Base-by-base conservation (phyloP, 2,888 invertebrate genomes). In the Cheilosia vernalis region DNA sequence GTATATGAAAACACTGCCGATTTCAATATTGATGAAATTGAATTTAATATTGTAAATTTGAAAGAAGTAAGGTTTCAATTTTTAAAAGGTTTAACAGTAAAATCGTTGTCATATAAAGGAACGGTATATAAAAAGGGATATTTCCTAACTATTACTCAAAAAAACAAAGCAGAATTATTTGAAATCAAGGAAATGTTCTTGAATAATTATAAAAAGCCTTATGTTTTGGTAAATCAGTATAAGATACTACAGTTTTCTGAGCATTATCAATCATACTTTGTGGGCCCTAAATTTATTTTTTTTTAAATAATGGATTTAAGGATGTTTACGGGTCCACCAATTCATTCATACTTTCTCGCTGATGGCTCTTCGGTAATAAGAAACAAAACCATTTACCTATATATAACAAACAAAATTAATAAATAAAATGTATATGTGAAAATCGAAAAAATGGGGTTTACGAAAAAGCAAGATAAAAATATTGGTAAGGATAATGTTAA, bases 21-120 rank as follows among this genome's bases (percentile, higher is more conserved):
- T 51, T 51, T 51, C 21, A 51, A 51, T 47, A 47, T 47, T 47
- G 19, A 47, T 47, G 9, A 47, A 47, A 47, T 19, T 17, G 47
- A 17, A 47, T 47, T 47, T 47, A 19, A 15, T 19, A 19, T 49
- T 27, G 15, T 51, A 13, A 51, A 24, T 51, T 51, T 51, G 24
- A 13, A 51, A 21, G 51, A 51, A 24, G 15, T 27, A 24, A 51
- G 17, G 17, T 21, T 2, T 51, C 21, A 51, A 24, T 51, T 24
- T 24, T 51, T 24, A 24, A 51, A 51, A 10, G 24, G 9, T 1
- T 17, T 49, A 9, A 17, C 49, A 49, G 19, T 19, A 49, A 49
- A 49, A 49, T 49, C 49, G 1, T 6, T 49, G 9, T 19, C 17
- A 2, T 27, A 24, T 24, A 51, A 51, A 24, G 51, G 27, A 24